These are phyloP conservation scores for Siniperca knerii DNA, from an alignment of 2,113 vertebrate genomes.

Conservation along the genomic window DNA sequence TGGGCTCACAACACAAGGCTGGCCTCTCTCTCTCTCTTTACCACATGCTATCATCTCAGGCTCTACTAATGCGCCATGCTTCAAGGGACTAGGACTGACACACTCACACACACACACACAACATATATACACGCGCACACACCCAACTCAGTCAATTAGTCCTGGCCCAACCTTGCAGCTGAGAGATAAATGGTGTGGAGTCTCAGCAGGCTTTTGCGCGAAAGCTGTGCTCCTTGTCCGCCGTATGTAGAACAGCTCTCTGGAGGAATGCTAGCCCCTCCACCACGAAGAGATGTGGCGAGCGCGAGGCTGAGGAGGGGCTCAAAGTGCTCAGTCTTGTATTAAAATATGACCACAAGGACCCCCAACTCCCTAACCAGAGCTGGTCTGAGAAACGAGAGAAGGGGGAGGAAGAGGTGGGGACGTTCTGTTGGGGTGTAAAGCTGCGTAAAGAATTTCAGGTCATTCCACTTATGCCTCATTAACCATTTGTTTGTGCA, in stretches of 20 bases:
- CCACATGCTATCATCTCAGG: conserved; percentile 74
- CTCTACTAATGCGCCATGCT: conserved; percentile 70
- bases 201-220: conserved; percentile 74
- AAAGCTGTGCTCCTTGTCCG: conserved; percentile 74
- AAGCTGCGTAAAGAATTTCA: conserved; percentile 48
- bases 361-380: conserved; percentile 59
- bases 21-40: conserved; percentile 45
- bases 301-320: conserved; percentile 47
- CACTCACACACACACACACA: conserved; percentile 46
- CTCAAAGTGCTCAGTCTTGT: conserved; percentile 54
- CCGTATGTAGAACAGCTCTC: conserved; percentile 82
- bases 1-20: conserved; percentile 55
- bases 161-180: conserved; percentile 78
- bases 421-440: conserved; percentile 7
- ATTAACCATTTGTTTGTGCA: conserved; percentile 55
- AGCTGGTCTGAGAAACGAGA: conserved; percentile 28
- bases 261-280: conserved; percentile 68
- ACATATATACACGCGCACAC: conserved; percentile 36
- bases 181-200: conserved; percentile 81
- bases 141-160: conserved; percentile 78
- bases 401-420: conserved; percentile 5
- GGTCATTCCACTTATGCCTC: conserved; percentile 57
- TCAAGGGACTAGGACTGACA: conserved; percentile 65
- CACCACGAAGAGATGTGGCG: conserved; percentile 54
- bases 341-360: conserved; percentile 70